Evolutionary conservation across 35 echinoderm and acorn worm genomes (phyloP), one percentile per base, ranked within the genome.

Genomic region (Anneissia japonica): DNA sequence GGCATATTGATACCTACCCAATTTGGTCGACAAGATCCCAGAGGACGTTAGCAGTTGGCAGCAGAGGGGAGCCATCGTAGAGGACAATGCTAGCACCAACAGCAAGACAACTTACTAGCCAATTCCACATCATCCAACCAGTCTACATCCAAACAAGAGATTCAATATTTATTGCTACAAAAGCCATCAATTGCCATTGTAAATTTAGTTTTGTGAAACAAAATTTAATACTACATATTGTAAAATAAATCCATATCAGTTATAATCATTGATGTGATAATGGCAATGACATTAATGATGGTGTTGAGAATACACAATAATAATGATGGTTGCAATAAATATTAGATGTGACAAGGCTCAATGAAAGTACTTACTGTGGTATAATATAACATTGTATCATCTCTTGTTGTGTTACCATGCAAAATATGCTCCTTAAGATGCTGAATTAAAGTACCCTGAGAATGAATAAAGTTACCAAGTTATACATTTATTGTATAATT

Each of bases 121-220:
- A 97, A 72, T 97, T 97, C 95, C 95, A 97, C 95, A 97, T 97
- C 95, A 97, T 97, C 95, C 95, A 97, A 41, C 95, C 95, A 31
- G 95, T 93, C 95, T 97, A 26, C 46, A 56, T 13, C 46, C 11
- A 26, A 56, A 13, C 46, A 56, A 56, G 26, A 11, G n/a, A n/a
- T n/a, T n/a, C n/a, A n/a, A n/a, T n/a, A n/a, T n/a, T n/a, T n/a
- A n/a, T n/a, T n/a, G n/a, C n/a, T n/a, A n/a, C n/a, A n/a, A n/a
- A n/a, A n/a, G n/a, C n/a, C n/a, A n/a, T n/a, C n/a, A n/a, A n/a
- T n/a, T n/a, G n/a, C n/a, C n/a, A n/a, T n/a, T n/a, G n/a, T n/a
- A n/a, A n/a, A n/a, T n/a, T n/a, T n/a, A n/a, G n/a, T n/a, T n/a
- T n/a, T n/a, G n/a, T n/a, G n/a, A n/a, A n/a, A n/a, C n/a, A n/a